Conservation (phyloP, 2,797 vertebrate genomes). For the Naso thynnoides region DNA sequence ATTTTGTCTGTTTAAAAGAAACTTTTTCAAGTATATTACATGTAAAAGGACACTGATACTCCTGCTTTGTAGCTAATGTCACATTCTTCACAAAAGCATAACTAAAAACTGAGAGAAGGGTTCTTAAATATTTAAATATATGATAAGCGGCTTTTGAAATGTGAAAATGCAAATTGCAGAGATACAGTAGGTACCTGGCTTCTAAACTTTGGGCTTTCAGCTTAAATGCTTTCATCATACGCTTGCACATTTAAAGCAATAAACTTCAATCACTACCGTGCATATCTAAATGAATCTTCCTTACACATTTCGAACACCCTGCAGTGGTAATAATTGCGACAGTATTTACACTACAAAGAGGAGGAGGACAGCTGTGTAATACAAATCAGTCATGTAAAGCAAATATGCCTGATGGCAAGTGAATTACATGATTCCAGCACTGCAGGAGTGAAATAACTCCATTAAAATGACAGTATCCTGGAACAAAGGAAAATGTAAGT, state of each 20-base stretch:
- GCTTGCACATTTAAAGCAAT: conserved; percentile 18
- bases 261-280: conserved; percentile 30
- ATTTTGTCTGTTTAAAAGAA: neutral
- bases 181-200: conserved; percentile 26
- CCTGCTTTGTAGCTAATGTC: conserved; percentile 1
- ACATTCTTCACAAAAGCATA: conserved; percentile 9
- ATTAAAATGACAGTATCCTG: conserved; percentile 1
- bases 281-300: conserved; percentile 31
- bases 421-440: neutral
- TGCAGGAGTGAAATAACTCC: neutral
- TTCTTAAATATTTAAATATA: conserved; percentile 25
- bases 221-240: conserved; percentile 22
- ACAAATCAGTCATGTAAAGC: conserved; percentile 26
- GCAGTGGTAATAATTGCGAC: conserved; percentile 45
- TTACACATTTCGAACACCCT: conserved; percentile 26
- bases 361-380: conserved; percentile 21
- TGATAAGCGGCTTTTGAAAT: conserved; percentile 35
- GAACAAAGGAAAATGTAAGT: neutral
- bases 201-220: conserved; percentile 20
- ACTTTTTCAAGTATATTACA: neutral
- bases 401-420: conserved; percentile 28
- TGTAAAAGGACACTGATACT: neutral
- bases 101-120: conserved; percentile 6
- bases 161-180: conserved; percentile 30
- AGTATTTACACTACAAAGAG: conserved; percentile 53